phyloP scores from a whole-genome alignment of 2,888 invertebrate genomes.

The Apotomis turbidana region DNA sequence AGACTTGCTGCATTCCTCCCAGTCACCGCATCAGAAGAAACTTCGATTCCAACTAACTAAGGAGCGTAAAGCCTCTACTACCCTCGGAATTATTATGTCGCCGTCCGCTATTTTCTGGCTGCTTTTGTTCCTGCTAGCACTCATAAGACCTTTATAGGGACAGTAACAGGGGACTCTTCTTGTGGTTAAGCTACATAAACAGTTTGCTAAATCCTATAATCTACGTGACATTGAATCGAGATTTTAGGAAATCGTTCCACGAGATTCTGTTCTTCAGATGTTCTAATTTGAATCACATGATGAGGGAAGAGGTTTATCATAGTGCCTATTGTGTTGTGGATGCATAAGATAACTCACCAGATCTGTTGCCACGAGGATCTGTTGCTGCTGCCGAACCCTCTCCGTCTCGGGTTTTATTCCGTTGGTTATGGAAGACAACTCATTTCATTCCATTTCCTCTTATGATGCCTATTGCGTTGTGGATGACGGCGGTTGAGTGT shows the following conservation, averaged over 20 bases:
- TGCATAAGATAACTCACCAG: no score
- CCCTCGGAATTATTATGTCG: conserved; percentile 97
- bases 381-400: no score
- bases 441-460: no score
- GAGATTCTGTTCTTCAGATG: conserved; percentile 97
- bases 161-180: conserved; percentile 87
- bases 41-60: conserved; percentile 93
- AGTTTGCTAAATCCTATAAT: conserved; percentile 98
- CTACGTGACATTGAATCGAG: conserved; percentile 97
- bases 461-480: no score
- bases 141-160: conserved; percentile 90
- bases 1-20: conserved; percentile 79
- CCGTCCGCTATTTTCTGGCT: conserved; percentile 97
- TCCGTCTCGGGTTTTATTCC: no score
- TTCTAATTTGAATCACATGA: conserved; percentile 94
- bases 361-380: no score
- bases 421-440: no score
- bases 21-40: conserved; percentile 91
- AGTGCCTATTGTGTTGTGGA: conserved; percentile 64
- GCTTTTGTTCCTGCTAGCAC: conserved; percentile 97
- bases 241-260: conserved; percentile 97
- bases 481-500: no score
- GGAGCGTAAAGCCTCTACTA: conserved; percentile 97
- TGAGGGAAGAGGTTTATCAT: conserved; percentile 97
- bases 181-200: conserved; percentile 97